Percentiles rank a stretch among this genome's conserved stretches.
These are phyloP conservation scores for Mus pahari DNA, from an alignment of 2,113 vertebrate species.

Conservation along the genomic window DNA sequence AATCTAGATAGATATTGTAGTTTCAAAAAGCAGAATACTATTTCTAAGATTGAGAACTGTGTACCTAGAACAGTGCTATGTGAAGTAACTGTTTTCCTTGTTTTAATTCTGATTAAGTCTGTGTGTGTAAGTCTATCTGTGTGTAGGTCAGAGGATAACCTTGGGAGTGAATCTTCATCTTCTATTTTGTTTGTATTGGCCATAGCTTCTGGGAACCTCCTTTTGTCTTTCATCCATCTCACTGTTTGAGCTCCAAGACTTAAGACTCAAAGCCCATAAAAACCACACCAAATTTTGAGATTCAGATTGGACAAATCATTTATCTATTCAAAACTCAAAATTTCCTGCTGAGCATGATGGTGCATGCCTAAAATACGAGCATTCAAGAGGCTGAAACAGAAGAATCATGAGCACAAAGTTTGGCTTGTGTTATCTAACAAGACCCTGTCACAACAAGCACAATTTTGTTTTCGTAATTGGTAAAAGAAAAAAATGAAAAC, in stretches of 20 bases:
- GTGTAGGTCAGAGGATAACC: neutral
- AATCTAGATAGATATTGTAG: neutral
- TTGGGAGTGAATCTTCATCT: neutral
- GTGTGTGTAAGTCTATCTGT: neutral
- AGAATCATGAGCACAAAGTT: neutral
- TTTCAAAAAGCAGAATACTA: neutral
- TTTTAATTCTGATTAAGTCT: neutral
- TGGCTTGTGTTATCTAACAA: neutral
- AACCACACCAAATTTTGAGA: conserved; percentile 16
- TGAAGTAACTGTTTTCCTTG: neutral
- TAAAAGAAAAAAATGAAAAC: neutral
- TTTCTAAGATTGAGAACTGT: neutral
- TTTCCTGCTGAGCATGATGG: neutral
- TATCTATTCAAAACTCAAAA: conserved; percentile 46
- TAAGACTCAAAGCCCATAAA: neutral
- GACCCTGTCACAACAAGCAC: neutral
- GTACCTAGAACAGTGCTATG: neutral
- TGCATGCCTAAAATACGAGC: neutral
- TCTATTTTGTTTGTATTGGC: neutral
- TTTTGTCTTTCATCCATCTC: neutral
- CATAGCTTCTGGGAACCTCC: neutral
- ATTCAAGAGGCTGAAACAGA: neutral
- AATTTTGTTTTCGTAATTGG: conserved; percentile 9
- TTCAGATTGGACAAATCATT: neutral
- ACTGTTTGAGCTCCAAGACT: neutral